Evolutionary conservation across 2,797 vertebrate genomes (phyloP).

Genomic region (Sphenodon punctatus): DNA sequence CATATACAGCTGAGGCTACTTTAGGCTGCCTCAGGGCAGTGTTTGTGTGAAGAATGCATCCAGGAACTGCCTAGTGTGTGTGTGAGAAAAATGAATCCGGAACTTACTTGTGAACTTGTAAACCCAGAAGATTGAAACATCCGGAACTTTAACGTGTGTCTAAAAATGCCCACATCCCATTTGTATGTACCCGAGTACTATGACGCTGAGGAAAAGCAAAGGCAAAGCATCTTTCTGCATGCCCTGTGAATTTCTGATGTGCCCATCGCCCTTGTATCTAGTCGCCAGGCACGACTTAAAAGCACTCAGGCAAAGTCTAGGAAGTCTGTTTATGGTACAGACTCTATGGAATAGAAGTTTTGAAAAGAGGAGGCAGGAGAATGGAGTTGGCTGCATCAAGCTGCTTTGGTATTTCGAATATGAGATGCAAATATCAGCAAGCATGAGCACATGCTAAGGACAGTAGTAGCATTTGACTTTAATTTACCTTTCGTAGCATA

Average conservation of each 20-base stretch:
- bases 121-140: too few species aligned
- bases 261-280: background rate
- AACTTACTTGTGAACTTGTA: too few species aligned
- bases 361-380: background rate
- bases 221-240: background rate
- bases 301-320: background rate
- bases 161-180: too few species aligned
- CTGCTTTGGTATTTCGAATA: background rate
- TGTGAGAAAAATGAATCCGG: too few species aligned
- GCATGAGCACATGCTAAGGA: background rate
- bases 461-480: background rate
- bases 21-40: too few species aligned
- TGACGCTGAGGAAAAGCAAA: background rate
- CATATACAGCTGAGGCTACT: too few species aligned
- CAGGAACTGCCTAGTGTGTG: too few species aligned
- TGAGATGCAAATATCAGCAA: background rate
- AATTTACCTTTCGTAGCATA: background rate
- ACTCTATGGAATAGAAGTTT: background rate
- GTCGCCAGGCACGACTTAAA: background rate
- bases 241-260: background rate
- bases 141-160: too few species aligned
- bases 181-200: background rate
- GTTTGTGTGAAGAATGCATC: too few species aligned
- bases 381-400: background rate
- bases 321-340: background rate